phyloP scores from a whole-genome alignment of 1,140 invertebrate species.

The Microplitis demolitor region DNA sequence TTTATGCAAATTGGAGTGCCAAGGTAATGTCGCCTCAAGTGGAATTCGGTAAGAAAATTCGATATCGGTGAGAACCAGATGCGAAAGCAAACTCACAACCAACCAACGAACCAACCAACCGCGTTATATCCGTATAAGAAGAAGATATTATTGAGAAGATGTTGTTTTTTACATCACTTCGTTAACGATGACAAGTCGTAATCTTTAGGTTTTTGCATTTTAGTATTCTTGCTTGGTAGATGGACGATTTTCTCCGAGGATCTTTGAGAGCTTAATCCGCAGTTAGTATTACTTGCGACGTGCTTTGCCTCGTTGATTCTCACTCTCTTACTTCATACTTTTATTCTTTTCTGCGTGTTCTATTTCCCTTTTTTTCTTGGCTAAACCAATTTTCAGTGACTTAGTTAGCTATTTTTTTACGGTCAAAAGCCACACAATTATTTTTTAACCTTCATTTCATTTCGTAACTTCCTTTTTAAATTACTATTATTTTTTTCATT shows the following conservation, averaged over 20 bases:
- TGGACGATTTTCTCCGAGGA: constrained; percentile 7
- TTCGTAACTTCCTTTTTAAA: background rate
- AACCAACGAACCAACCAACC: no score
- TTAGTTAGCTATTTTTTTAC: no score
- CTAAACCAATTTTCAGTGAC: background rate
- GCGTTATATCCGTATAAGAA: no score
- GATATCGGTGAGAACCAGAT: constrained; percentile 14
- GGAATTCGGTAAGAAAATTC: constrained; percentile 42
- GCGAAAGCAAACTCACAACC: background rate
- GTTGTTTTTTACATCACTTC: constrained; percentile 8
- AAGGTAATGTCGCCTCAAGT: constrained; percentile 25
- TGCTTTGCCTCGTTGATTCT: constrained; percentile 5
- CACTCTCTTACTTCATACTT: background rate
- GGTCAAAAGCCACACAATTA: background rate
- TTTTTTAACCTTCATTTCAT: background rate
- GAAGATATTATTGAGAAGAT: no score
- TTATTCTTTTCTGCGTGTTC: background rate
- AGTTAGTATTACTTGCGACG: constrained; percentile 21
- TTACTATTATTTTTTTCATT: no score
- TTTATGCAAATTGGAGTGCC: constrained; percentile 49
- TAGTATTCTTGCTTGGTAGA: background rate
- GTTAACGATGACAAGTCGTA: constrained; percentile 14
- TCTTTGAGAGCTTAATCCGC: constrained; percentile 16
- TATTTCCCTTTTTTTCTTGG: background rate
- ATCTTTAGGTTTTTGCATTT: constrained; percentile 1